phyloP scores from a whole-genome alignment of 2,888 invertebrate species.

The Ormyrus thymus region DNA sequence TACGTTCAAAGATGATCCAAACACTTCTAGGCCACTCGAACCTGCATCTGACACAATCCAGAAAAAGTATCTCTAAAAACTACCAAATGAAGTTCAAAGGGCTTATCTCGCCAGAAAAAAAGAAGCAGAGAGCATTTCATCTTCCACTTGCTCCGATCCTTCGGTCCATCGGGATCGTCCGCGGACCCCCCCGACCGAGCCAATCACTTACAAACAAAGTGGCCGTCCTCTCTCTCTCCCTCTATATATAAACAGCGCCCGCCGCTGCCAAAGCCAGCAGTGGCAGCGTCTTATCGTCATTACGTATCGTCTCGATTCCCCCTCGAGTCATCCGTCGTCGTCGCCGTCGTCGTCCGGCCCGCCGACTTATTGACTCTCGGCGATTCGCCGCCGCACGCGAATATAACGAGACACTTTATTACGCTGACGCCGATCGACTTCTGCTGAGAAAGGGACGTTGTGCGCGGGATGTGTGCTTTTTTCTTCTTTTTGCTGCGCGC shows the following conservation, averaged over 20 bases:
- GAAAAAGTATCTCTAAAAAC: no score
- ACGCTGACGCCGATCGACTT: conserved; percentile 13
- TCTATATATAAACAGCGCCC: no score
- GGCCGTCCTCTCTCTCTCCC: neutral
- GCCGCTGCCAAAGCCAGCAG: conserved; percentile 19
- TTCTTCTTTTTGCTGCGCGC: no score
- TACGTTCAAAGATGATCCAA: no score
- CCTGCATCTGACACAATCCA: no score
- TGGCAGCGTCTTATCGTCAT: conserved; percentile 18
- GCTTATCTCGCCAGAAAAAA: no score
- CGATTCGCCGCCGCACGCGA: conserved; percentile 9
- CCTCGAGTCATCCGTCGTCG: conserved; percentile 3
- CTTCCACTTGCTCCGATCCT: neutral
- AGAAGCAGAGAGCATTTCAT: no score
- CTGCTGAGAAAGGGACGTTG: no score
- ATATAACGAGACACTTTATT: conserved; percentile 43
- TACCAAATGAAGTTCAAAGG: no score
- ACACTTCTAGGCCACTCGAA: no score
- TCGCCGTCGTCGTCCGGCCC: neutral
- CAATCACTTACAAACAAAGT: conserved; percentile 42
- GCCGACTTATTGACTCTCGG: neutral
- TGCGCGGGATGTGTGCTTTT: no score
- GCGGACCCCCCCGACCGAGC: neutral
- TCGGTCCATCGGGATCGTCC: neutral
- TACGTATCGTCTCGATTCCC: conserved; percentile 26